phyloP scores from a whole-genome alignment of 2,797 vertebrate genomes.

The Sebastes minor region DNA sequence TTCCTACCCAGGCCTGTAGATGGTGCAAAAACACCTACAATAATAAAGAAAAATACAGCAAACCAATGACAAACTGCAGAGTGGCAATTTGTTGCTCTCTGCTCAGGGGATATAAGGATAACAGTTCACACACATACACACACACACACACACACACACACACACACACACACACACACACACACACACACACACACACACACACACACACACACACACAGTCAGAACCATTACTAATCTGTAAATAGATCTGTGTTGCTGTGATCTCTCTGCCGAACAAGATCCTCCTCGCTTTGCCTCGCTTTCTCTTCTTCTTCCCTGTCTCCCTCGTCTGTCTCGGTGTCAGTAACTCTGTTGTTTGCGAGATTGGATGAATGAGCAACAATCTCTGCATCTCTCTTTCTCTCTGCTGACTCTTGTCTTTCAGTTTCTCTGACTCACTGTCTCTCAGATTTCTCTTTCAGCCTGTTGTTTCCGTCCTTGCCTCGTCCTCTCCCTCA shows the following conservation, averaged over 20 bases:
- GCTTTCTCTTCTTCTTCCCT: constrained; percentile 40
- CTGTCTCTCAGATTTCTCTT: constrained; percentile 41
- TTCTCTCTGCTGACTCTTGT: constrained; percentile 49
- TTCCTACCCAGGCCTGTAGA: constrained; percentile 28
- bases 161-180: constrained; percentile 16
- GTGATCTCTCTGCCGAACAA: constrained; percentile 61
- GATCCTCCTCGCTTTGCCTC: constrained; percentile 50
- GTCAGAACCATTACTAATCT: constrained; percentile 61
- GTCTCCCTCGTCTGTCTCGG: constrained; percentile 38
- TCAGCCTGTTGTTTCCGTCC: constrained; percentile 20
- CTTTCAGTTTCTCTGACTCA: constrained; percentile 50
- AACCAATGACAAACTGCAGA: constrained; percentile 9
- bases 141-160: constrained; percentile 6
- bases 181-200: constrained; percentile 1
- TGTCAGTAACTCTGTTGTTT: constrained; percentile 60
- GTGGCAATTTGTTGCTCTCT: constrained; percentile 24
- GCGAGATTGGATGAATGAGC: constrained; percentile 58
- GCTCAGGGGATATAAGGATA: constrained; percentile 20
- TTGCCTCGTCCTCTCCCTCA: constrained; percentile 10
- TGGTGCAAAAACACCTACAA: constrained; percentile 25
- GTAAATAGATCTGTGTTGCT: constrained; percentile 69
- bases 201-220: constrained; percentile 13
- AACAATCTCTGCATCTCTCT: constrained; percentile 39
- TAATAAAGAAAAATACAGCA: not conserved
- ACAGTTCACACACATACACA: constrained; percentile 5